phyloP scores from a whole-genome alignment of 2,888 invertebrate species.

The Artemia sp. region DNA sequence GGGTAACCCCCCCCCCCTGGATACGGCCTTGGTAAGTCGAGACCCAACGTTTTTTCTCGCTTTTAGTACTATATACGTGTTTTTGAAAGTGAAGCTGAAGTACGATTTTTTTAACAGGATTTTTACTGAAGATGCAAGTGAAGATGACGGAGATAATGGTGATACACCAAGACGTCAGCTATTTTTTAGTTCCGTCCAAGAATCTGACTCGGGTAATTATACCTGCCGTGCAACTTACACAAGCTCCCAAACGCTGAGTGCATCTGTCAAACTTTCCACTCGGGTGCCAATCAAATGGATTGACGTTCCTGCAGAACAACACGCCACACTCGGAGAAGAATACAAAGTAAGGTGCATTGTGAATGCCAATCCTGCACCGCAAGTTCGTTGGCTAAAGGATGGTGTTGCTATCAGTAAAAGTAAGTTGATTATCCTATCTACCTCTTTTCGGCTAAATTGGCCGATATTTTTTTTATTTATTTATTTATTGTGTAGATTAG shows the following conservation, averaged over 20 bases:
- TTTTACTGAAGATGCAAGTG: neutral
- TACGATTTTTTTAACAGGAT: neutral
- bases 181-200: slow-evolving; percentile 53
- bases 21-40: too few species aligned
- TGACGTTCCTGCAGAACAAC: slow-evolving; percentile 66
- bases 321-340: slow-evolving; percentile 54
- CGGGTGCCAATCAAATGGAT: slow-evolving; percentile 69
- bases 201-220: slow-evolving; percentile 61
- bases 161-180: slow-evolving; percentile 31
- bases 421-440: slow-evolving; percentile 23
- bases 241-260: slow-evolving; percentile 27
- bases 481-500: neutral
- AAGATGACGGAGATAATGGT: neutral
- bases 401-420: slow-evolving; percentile 46
- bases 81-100: too few species aligned
- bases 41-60: too few species aligned
- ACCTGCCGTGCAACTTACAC: slow-evolving; percentile 66
- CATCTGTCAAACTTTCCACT: slow-evolving; percentile 25
- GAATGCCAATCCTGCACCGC: slow-evolving; percentile 61
- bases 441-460: neutral
- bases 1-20: too few species aligned
- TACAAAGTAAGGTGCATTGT: slow-evolving; percentile 67
- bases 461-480: neutral
- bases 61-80: too few species aligned
- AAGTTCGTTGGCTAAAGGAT: slow-evolving; percentile 69